A percentile compares a stretch with the other conserved stretches of the same genome.
Conservation (phyloP, 2,113 vertebrate genomes). For the Recurvirostra avosetta region DNA sequence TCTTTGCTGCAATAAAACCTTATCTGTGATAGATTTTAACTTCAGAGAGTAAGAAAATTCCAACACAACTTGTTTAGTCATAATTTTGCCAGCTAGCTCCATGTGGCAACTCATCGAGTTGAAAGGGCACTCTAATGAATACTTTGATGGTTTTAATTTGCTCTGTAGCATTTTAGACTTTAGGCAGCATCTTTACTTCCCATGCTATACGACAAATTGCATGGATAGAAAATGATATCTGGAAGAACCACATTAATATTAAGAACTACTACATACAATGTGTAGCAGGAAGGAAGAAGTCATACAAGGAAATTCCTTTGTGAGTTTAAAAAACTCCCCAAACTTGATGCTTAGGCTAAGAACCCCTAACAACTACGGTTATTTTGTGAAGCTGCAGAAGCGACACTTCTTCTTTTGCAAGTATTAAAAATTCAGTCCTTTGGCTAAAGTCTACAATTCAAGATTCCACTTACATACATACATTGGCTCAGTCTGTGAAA, state of each 20-base stretch:
- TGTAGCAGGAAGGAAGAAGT: neutral
- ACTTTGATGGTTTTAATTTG: neutral
- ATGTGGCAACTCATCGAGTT: neutral
- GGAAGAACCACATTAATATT: neutral
- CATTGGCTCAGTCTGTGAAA: neutral
- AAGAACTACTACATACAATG: neutral
- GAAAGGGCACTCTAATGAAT: neutral
- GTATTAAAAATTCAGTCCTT: neutral
- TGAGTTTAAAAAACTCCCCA: neutral
- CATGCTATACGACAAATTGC: neutral
- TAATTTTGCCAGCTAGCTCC: neutral
- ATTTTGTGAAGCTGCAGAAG: neutral
- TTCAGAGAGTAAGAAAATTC: neutral
- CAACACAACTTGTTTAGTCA: neutral
- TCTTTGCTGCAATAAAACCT: neutral
- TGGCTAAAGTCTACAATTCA: neutral
- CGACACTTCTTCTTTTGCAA: neutral
- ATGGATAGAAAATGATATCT: neutral
- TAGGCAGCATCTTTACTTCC: neutral
- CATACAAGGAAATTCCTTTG: neutral
- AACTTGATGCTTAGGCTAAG: neutral
- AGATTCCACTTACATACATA: neutral
- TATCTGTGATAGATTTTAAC: neutral
- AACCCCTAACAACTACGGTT: accelerated
- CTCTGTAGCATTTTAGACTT: neutral